Evolutionary conservation across 2,797 vertebrate genomes (phyloP).

Genomic region (Chromis chromis): DNA sequence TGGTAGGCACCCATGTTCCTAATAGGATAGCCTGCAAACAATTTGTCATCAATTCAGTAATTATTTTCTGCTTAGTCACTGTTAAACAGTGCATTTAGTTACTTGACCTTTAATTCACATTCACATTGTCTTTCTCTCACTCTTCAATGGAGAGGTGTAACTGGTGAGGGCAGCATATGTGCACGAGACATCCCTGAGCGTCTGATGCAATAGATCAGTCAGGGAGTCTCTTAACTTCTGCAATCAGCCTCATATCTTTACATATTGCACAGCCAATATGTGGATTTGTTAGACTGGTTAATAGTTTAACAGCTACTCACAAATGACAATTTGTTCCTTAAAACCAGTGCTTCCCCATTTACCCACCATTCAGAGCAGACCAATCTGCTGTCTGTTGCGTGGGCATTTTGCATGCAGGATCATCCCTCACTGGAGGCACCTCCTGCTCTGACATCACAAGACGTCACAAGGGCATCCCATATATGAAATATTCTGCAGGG

Average conservation of each 20-base stretch:
- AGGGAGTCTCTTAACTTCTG: not conserved
- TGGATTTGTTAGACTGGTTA: constrained; percentile 21
- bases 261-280: not conserved
- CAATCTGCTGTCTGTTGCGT: constrained; percentile 6
- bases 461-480: constrained; percentile 64
- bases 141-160: not conserved
- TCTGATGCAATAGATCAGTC: constrained; percentile 3
- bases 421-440: constrained; percentile 42
- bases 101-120: not conserved
- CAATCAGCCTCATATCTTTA: not conserved
- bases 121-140: not conserved
- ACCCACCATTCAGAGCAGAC: not conserved
- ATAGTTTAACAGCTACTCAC: not conserved
- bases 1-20: not conserved
- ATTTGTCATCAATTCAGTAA: not conserved
- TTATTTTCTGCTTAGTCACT: not conserved
- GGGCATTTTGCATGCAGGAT: constrained; percentile 40
- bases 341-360: constrained; percentile 29
- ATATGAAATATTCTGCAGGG: constrained; percentile 61
- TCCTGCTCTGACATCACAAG: constrained; percentile 64
- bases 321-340: constrained; percentile 2
- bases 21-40: not conserved
- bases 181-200: not conserved
- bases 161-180: not conserved
- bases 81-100: not conserved